These are phyloP conservation scores for Sericinus montela DNA, from an alignment of 2,888 invertebrate genomes.

Conservation along the genomic window DNA sequence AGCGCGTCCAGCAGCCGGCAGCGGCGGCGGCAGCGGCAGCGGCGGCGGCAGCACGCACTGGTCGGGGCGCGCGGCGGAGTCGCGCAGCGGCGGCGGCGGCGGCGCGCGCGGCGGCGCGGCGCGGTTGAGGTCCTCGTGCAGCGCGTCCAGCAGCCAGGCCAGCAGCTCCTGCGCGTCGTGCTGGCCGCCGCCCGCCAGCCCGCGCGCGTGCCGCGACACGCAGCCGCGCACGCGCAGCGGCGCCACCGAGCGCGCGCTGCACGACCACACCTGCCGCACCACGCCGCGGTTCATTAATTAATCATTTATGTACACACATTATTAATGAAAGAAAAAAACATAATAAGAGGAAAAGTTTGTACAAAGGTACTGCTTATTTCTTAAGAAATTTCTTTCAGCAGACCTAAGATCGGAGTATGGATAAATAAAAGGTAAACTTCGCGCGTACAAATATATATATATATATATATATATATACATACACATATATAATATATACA, in stretches of 20 bases:
- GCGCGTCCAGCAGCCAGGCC: slow-evolving; percentile 93
- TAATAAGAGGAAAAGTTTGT: no score
- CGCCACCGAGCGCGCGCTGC: slow-evolving; percentile 89
- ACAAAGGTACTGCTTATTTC: no score
- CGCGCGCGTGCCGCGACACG: slow-evolving; percentile 91
- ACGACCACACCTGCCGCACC: slow-evolving; percentile 85
- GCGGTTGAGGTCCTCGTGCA: slow-evolving; percentile 95
- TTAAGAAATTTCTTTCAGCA: no score
- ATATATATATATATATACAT: no score
- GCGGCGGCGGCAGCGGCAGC: slow-evolving; percentile 91
- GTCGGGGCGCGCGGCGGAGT: slow-evolving; percentile 80
- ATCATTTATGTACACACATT: no score
- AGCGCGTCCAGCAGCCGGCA: slow-evolving; percentile 89
- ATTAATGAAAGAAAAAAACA: no score
- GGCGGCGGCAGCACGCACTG: slow-evolving; percentile 91
- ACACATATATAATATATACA: no score
- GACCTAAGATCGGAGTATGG: no score
- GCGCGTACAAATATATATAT: no score
- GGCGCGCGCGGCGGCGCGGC: slow-evolving; percentile 61
- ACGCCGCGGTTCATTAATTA: not conserved
- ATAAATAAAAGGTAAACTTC: no score
- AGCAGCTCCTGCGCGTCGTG: slow-evolving; percentile 97
- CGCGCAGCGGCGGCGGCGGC: slow-evolving; percentile 72
- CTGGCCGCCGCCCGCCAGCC: slow-evolving; percentile 93
- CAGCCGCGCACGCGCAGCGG: slow-evolving; percentile 92